A percentile compares a stretch with the other conserved stretches of the same genome.
Evolutionary conservation across 2,113 vertebrate species (phyloP).

Genomic region (Myotis brandtii): DNA sequence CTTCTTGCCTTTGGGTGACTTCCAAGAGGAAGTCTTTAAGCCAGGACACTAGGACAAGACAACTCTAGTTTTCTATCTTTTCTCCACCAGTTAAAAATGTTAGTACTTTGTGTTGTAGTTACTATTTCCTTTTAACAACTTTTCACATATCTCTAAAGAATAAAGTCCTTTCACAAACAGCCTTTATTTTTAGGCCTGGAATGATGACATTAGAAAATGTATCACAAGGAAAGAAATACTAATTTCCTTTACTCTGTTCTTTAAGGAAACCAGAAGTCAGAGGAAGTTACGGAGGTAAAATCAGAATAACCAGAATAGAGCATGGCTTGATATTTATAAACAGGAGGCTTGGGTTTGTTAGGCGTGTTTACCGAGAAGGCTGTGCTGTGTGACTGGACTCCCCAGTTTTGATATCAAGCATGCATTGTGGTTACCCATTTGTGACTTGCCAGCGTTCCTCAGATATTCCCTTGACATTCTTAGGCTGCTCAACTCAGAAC

Average conservation of each 20-base stretch:
- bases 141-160: background rate
- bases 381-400: background rate
- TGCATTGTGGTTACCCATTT: background rate
- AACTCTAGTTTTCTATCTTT: conserved; percentile 40
- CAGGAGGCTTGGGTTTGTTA: background rate
- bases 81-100: background rate
- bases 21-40: conserved; percentile 57
- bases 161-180: background rate
- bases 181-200: background rate
- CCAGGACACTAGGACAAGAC: background rate
- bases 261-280: background rate
- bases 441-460: background rate
- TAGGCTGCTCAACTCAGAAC: background rate
- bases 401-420: background rate
- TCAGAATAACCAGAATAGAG: background rate
- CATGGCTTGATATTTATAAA: background rate
- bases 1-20: conserved; percentile 32
- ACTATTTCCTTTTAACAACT: background rate
- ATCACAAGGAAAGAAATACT: background rate
- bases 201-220: background rate
- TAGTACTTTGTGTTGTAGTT: background rate
- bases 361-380: background rate
- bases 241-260: background rate
- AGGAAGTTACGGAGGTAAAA: background rate
- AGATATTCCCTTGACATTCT: background rate